Percentiles rank a stretch among this genome's conserved stretches.
phyloP scores from a whole-genome alignment of 2,888 invertebrate species.

The Oxyscelio sp. region DNA sequence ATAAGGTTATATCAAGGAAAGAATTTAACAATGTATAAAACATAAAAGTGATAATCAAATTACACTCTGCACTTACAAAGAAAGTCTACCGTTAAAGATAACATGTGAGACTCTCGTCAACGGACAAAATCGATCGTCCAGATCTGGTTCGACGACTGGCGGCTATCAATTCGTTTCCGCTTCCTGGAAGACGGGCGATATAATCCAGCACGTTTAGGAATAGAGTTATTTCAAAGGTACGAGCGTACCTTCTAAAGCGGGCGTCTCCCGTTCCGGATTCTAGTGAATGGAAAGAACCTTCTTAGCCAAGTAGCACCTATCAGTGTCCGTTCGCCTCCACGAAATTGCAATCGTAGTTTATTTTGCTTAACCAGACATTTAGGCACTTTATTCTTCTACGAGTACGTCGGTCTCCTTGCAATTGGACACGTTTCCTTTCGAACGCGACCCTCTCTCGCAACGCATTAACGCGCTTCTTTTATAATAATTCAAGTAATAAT shows the following conservation, averaged over 20 bases:
- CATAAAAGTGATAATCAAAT: neutral
- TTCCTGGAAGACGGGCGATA: slow-evolving; percentile 79
- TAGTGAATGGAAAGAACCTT: slow-evolving; percentile 54
- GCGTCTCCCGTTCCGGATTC: slow-evolving; percentile 38
- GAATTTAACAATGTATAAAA: no score
- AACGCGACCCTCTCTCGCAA: neutral
- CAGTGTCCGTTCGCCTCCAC: neutral
- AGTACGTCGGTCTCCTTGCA: no score
- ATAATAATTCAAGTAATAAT: neutral
- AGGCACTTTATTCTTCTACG: no score
- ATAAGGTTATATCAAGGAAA: no score
- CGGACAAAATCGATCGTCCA: slow-evolving; percentile 77
- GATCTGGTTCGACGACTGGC: slow-evolving; percentile 72
- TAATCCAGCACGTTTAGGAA: slow-evolving; percentile 81
- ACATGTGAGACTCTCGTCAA: slow-evolving; percentile 22
- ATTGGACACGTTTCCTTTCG: no score
- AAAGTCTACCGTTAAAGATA: slow-evolving; percentile 29
- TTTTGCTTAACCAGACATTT: no score
- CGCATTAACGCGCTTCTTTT: neutral
- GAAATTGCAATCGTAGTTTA: no score
- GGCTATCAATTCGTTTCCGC: slow-evolving; percentile 79
- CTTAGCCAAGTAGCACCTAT: slow-evolving; percentile 22
- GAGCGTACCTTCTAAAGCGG: slow-evolving; percentile 70
- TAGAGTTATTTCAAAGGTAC: slow-evolving; percentile 83
- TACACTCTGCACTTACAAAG: neutral